phyloP scores from a whole-genome alignment of 2,797 vertebrate genomes.

The Vipera latastei region DNA sequence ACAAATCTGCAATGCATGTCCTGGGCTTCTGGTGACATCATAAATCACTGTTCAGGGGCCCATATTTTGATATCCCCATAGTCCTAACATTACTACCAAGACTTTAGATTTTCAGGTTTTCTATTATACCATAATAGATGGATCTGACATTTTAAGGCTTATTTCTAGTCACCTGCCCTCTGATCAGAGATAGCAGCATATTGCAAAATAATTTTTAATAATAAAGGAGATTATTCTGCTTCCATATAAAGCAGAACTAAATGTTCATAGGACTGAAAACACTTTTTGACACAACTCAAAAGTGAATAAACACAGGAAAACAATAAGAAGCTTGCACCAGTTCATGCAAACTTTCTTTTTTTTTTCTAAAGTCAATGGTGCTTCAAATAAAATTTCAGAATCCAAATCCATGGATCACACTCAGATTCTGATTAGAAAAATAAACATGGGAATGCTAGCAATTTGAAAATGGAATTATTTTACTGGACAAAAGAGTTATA shows the following conservation, averaged over 20 bases:
- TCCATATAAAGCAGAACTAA: not conserved
- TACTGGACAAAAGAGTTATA: not conserved
- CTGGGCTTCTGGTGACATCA: constrained; percentile 16
- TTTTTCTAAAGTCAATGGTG: not conserved
- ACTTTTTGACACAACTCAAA: not conserved
- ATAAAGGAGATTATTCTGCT: not conserved
- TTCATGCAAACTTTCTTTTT: not conserved
- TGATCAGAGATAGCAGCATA: not conserved
- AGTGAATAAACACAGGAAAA: not conserved
- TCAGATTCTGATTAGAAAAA: not conserved
- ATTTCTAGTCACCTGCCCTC: not conserved
- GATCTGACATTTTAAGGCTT: constrained; percentile 26
- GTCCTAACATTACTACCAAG: constrained; percentile 14
- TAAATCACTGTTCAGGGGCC: not conserved
- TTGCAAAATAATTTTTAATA: not conserved
- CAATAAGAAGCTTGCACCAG: not conserved
- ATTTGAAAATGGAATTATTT: not conserved
- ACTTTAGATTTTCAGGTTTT: constrained; percentile 9
- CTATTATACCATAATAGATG: constrained; percentile 10
- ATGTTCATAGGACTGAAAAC: not conserved
- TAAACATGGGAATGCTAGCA: not conserved
- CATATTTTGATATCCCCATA: constrained; percentile 9
- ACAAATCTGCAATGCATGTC: not conserved
- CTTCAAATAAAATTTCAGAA: constrained; percentile 3
- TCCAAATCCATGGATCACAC: not conserved